phyloP scores from a whole-genome alignment of 2,888 invertebrate species.

The Uloborus plumipes region DNA sequence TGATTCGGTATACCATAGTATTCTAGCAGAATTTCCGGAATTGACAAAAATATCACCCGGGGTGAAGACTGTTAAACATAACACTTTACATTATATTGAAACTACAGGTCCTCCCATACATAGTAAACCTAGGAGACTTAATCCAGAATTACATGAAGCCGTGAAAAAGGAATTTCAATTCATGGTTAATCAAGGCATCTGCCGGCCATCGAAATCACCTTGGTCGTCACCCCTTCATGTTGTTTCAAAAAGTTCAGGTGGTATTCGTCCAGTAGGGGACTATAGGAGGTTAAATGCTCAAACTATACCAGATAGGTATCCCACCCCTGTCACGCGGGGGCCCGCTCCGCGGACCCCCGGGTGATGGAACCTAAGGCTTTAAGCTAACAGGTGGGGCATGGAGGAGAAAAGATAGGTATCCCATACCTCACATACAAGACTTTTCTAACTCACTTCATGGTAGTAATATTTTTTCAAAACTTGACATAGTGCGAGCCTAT shows the following conservation, averaged over 20 bases:
- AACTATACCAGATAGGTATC: not conserved
- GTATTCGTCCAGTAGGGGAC: slow-evolving; percentile 68
- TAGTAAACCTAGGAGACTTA: slow-evolving; percentile 9
- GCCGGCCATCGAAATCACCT: slow-evolving; percentile 66
- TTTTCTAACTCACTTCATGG: not conserved
- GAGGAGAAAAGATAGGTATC: no score
- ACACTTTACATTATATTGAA: slow-evolving; percentile 7
- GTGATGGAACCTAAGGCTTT: no score
- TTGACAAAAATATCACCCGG: not conserved
- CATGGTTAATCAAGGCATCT: slow-evolving; percentile 10
- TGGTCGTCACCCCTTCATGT: slow-evolving; percentile 13
- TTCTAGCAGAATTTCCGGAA: slow-evolving; percentile 10
- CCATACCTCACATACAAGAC: slow-evolving; percentile 1
- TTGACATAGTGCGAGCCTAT: not conserved
- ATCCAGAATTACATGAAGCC: not conserved
- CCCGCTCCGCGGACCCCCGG: no score
- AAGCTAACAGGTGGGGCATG: no score
- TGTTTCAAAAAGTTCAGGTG: not conserved
- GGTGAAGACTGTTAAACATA: slow-evolving; percentile 36
- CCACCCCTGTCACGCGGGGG: no score
- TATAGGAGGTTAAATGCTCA: slow-evolving; percentile 2
- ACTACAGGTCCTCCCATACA: slow-evolving; percentile 8
- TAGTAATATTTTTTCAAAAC: not conserved
- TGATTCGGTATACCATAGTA: not conserved
- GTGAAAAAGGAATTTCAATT: slow-evolving; percentile 20